Conservation (phyloP, 2,888 invertebrate species). For the Cheilosia scutellata region DNA sequence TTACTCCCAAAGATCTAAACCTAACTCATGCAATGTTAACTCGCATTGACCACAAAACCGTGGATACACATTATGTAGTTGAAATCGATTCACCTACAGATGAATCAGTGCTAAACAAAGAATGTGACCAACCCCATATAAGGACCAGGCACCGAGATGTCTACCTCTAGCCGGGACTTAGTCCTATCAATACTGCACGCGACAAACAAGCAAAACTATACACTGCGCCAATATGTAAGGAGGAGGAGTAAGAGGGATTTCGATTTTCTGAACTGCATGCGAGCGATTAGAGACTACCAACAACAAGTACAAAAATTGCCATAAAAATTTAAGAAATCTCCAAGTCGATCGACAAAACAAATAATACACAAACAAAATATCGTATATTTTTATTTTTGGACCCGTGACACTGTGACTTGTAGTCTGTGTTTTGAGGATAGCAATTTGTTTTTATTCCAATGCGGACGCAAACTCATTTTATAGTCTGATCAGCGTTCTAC, state of each 20-base stretch:
- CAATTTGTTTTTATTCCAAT: conserved; percentile 71
- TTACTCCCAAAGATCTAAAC: background rate
- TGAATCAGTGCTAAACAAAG: conserved; percentile 69
- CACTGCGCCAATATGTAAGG: conserved; percentile 19
- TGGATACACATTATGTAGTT: conserved; percentile 53
- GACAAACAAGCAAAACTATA: conserved; percentile 52
- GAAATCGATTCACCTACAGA: conserved; percentile 62
- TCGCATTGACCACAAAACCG: conserved; percentile 62
- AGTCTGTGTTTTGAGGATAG: conserved; percentile 47
- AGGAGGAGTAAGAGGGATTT: conserved; percentile 19
- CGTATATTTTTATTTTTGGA: conserved; percentile 56
- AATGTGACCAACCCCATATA: conserved; percentile 69
- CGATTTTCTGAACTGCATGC: conserved; percentile 45
- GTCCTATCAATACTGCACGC: conserved; percentile 58
- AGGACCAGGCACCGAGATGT: conserved; percentile 72
- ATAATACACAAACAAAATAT: background rate
- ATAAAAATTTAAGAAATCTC: conserved; percentile 11
- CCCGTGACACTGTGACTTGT: conserved; percentile 55
- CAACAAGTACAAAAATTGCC: conserved; percentile 41
- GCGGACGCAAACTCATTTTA: conserved; percentile 71
- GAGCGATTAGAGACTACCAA: conserved; percentile 60
- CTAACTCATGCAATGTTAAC: conserved; percentile 14
- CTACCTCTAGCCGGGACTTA: conserved; percentile 56
- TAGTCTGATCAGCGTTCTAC: conserved; percentile 64
- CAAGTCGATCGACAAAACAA: background rate